phyloP scores from a whole-genome alignment of 2,797 vertebrate species.

The Halcyon badia region DNA sequence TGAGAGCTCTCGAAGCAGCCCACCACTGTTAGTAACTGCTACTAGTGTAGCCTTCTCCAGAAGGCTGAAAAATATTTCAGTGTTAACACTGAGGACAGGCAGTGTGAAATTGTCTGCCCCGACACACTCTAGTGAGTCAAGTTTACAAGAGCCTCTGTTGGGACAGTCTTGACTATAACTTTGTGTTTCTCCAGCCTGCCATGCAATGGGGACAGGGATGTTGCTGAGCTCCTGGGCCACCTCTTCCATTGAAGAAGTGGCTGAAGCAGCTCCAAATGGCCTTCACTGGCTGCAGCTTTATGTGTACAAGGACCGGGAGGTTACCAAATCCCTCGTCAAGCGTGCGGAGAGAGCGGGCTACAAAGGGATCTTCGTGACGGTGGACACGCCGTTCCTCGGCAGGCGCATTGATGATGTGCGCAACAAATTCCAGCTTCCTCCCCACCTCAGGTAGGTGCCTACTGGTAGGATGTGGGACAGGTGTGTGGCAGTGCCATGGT shows the following conservation, averaged over 20 bases:
- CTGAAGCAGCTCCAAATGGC: conserved; percentile 75
- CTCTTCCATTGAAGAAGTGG: conserved; percentile 93
- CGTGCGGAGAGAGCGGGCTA: conserved; percentile 89
- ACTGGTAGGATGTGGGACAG: fast-evolving
- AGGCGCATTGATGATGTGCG: conserved; percentile 89
- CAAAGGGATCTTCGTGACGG: conserved; percentile 92
- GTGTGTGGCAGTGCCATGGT: fast-evolving
- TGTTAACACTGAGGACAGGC: not conserved
- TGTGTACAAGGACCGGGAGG: conserved; percentile 91
- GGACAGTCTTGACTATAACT: not conserved
- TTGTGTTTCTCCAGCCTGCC: conserved; percentile 83
- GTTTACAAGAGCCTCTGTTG: not conserved
- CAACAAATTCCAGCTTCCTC: conserved; percentile 92
- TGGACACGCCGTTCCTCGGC: conserved; percentile 93
- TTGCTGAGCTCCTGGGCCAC: conserved; percentile 98
- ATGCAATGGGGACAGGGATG: conserved; percentile 89
- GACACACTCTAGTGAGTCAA: fast-evolving
- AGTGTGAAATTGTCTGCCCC: fast-evolving
- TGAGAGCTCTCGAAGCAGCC: not conserved
- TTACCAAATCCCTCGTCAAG: conserved; percentile 88
- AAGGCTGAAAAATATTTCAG: not conserved
- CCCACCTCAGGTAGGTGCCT: conserved; percentile 88
- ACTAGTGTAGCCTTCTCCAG: fast-evolving
- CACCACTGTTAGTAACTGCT: not conserved
- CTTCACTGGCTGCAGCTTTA: conserved; percentile 94